Evolutionary conservation across 2,113 vertebrate genomes (phyloP).

Genomic region (Eretmochelys imbricata): DNA sequence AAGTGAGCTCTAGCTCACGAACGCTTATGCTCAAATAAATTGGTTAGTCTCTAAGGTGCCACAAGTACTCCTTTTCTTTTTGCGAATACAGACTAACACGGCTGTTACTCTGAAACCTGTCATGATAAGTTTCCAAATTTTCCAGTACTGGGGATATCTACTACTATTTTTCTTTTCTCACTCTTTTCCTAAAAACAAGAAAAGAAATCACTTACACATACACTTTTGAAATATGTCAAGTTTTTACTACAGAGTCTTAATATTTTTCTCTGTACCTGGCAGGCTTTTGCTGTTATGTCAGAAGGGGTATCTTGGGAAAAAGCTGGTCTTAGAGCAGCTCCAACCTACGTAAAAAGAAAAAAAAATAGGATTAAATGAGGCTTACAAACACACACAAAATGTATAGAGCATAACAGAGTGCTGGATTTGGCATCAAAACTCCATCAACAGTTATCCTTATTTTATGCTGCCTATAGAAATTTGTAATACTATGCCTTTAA

Average conservation of each 20-base stretch:
- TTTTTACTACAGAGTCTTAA: neutral
- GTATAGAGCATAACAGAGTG: neutral
- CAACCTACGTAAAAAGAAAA: conserved; percentile 82
- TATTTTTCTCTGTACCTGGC: conserved; percentile 86
- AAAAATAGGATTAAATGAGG: neutral
- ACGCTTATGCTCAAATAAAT: no score
- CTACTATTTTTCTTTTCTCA: conserved; percentile 16
- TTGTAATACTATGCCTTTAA: neutral
- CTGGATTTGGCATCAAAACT: neutral
- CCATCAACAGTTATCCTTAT: neutral
- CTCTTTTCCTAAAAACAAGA: conserved; percentile 1
- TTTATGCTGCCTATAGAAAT: neutral
- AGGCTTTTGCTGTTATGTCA: conserved; percentile 98
- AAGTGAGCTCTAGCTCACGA: no score
- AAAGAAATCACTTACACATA: neutral
- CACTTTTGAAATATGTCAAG: neutral
- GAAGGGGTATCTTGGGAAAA: conserved; percentile 98
- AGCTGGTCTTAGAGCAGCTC: conserved; percentile 95
- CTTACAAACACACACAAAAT: neutral
- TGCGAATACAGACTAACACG: no score
- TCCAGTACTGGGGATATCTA: conserved; percentile 2
- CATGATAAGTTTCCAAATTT: neutral
- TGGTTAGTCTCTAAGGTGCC: no score
- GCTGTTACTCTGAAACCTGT: no score
- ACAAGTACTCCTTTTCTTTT: no score